Conservation (phyloP, 1,140 invertebrate genomes). For the Acarapis woodi region DNA sequence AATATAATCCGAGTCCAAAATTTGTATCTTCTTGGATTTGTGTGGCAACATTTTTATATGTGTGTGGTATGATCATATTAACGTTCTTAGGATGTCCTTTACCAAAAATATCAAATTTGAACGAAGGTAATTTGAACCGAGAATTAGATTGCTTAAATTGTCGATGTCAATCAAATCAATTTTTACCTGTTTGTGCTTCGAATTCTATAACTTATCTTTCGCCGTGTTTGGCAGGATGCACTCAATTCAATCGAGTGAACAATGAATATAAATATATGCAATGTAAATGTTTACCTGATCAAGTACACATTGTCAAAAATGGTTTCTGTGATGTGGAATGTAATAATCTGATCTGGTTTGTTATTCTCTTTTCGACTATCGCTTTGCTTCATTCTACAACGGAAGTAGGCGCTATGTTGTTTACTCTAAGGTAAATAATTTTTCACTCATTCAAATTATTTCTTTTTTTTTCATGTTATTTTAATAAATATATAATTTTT, state of each 20-base stretch:
- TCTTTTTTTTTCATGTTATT: neutral
- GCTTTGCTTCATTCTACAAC: constrained; percentile 71
- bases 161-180: constrained; percentile 43
- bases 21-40: constrained; percentile 71
- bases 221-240: constrained; percentile 59
- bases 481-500: neutral
- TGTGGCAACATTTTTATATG: constrained; percentile 52
- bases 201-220: constrained; percentile 54
- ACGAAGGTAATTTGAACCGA: constrained; percentile 4
- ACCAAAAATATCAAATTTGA: constrained; percentile 19
- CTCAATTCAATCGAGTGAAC: constrained; percentile 17
- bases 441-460: neutral
- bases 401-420: constrained; percentile 61
- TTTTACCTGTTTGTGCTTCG: constrained; percentile 46
- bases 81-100: constrained; percentile 68
- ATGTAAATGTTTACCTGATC: constrained; percentile 35
- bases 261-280: constrained; percentile 22
- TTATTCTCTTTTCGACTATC: constrained; percentile 52
- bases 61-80: constrained; percentile 49
- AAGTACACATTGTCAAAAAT: constrained; percentile 22
- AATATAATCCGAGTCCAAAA: constrained; percentile 45
- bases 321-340: constrained; percentile 50
- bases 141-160: neutral
- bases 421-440: constrained; percentile 29
- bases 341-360: constrained; percentile 45